phyloP scores from a whole-genome alignment of 2,113 vertebrate genomes.

The Oenanthe melanoleuca region DNA sequence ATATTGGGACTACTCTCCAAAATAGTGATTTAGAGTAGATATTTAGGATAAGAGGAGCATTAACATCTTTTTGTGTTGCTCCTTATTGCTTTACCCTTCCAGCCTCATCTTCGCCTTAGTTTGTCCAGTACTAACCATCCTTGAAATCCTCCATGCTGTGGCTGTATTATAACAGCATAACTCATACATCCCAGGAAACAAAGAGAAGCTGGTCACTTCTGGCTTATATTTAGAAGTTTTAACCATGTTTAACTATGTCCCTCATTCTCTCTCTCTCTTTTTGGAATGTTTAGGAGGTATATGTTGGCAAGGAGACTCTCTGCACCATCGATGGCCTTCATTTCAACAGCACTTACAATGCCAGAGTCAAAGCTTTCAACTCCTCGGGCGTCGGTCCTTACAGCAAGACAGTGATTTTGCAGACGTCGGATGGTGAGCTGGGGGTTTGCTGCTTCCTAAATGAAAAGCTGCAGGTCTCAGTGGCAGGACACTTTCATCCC shows the following conservation, averaged over 20 bases:
- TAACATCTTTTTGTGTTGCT: background rate
- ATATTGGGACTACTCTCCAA: background rate
- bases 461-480: background rate
- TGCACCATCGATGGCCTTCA: slow-evolving; percentile 98
- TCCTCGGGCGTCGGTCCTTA: slow-evolving; percentile 89
- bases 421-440: slow-evolving; percentile 91
- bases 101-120: background rate
- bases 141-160: background rate
- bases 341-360: slow-evolving; percentile 97
- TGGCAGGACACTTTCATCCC: background rate
- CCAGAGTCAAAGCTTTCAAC: slow-evolving; percentile 96
- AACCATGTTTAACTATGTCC: background rate
- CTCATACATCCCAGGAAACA: background rate
- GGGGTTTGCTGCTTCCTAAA: background rate
- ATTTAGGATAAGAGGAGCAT: background rate
- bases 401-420: slow-evolving; percentile 95
- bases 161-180: background rate
- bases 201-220: background rate
- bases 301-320: slow-evolving; percentile 96
- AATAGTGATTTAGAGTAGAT: background rate
- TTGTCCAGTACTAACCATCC: background rate
- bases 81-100: background rate
- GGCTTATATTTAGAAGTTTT: background rate
- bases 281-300: slow-evolving; percentile 85
- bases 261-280: background rate